These are phyloP conservation scores for Antheraea mylitta DNA, from an alignment of 1,140 invertebrate species.

Conservation along the genomic window DNA sequence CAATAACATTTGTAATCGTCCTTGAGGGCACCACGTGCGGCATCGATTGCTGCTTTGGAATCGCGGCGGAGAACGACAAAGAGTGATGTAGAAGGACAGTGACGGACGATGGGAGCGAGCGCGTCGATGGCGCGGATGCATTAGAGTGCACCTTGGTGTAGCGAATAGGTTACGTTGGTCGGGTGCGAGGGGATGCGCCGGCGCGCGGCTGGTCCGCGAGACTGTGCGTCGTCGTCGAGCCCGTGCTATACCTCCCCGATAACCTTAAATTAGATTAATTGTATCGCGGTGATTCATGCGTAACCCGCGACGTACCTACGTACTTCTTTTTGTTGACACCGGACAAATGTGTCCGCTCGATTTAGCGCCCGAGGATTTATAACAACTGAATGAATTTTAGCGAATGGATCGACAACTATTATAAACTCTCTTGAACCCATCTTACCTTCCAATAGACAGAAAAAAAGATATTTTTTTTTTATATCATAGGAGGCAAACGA, in stretches of 20 bases:
- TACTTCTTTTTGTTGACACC: conserved; percentile 63
- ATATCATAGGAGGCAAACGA: no score
- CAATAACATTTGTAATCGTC: conserved; percentile 18
- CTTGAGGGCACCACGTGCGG: conserved; percentile 8
- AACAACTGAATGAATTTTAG: conserved; percentile 33
- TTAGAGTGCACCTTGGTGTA: conserved; percentile 33
- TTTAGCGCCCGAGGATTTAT: conserved; percentile 50
- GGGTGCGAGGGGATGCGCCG: conserved; percentile 48
- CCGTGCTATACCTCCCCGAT: conserved; percentile 64
- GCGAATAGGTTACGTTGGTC: conserved; percentile 18
- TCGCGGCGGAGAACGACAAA: not conserved
- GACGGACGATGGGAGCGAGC: conserved; percentile 2
- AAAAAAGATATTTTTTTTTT: no score
- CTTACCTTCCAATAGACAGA: not conserved
- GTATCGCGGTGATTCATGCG: conserved; percentile 74
- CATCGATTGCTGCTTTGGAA: not conserved
- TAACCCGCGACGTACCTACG: conserved; percentile 41
- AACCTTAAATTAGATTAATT: conserved; percentile 78
- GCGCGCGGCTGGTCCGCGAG: conserved; percentile 54
- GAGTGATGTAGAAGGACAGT: not conserved
- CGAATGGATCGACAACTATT: no score
- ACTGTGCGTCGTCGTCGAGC: conserved; percentile 67
- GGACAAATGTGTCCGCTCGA: conserved; percentile 60
- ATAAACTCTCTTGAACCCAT: not conserved
- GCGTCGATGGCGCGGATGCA: conserved; percentile 31